phyloP scores from a whole-genome alignment of 35 echinoderm and acorn worm species.

The Apostichopus parvimensis region DNA sequence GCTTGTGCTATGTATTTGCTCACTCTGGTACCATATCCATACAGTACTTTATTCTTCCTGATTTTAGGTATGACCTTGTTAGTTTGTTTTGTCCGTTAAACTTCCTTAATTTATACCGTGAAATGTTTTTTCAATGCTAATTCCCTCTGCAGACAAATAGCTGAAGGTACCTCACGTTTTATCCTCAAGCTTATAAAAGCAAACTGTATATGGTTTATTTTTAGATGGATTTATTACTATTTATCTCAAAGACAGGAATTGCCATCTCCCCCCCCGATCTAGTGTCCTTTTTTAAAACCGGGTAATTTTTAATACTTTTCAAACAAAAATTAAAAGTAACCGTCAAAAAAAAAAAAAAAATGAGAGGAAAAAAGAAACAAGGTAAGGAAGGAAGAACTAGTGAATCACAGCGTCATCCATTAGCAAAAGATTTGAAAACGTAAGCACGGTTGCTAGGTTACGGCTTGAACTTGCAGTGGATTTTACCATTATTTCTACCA shows the following conservation, averaged over 20 bases:
- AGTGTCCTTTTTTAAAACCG: not conserved
- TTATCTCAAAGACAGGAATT: not conserved
- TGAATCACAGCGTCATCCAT: not conserved
- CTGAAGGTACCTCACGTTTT: not conserved
- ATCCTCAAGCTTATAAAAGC: not conserved
- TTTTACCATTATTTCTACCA: not conserved
- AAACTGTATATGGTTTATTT: not conserved
- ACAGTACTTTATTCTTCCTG: too few relatives aligned
- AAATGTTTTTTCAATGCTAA: not conserved
- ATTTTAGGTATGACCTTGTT: too few relatives aligned
- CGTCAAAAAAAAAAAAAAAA: not conserved
- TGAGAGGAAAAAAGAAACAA: not conserved
- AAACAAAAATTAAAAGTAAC: not conserved
- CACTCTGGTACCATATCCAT: too few relatives aligned
- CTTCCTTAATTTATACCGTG: too few relatives aligned
- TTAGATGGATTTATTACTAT: constrained; percentile 2
- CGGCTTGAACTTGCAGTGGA: not conserved
- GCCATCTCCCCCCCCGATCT: not conserved
- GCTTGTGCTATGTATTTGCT: too few relatives aligned
- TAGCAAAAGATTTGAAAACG: not conserved
- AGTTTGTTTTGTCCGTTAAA: too few relatives aligned
- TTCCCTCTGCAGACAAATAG: not conserved
- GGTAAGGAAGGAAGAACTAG: not conserved
- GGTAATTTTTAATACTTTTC: not conserved
- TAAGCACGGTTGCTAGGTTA: constrained; percentile 3